Evolutionary conservation across 2,888 invertebrate genomes (phyloP).

Genomic region (Ochropleura plecta): DNA sequence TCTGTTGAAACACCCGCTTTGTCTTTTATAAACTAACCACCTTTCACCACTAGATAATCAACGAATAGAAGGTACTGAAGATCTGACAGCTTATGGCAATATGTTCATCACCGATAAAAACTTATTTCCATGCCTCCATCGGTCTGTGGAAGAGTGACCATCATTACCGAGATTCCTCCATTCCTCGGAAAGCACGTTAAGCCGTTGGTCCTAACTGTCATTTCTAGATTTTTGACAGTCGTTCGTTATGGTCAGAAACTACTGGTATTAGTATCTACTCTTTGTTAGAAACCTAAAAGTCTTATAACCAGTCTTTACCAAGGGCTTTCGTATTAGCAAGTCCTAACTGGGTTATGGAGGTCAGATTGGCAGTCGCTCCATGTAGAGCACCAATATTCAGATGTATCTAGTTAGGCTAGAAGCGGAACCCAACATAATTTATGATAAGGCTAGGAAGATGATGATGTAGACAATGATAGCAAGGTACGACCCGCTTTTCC

Average conservation of each 20-base stretch:
- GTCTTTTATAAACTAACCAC: no score
- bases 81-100: no score
- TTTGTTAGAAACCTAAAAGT: background rate
- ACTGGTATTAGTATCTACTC: no score
- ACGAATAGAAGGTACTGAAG: no score
- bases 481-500: background rate
- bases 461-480: background rate
- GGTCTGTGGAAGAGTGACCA: no score
- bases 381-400: background rate
- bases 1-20: no score
- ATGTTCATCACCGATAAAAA: no score
- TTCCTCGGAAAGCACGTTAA: no score
- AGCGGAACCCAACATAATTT: background rate
- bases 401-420: background rate
- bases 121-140: no score
- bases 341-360: background rate
- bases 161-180: background rate
- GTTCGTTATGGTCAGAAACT: no score
- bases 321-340: background rate
- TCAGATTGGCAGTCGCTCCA: background rate
- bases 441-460: background rate
- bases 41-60: no score
- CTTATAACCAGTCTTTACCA: background rate
- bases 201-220: background rate
- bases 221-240: background rate